Base-by-base conservation (phyloP, 2,888 invertebrate species). In the Brachylomia viminalis region DNA sequence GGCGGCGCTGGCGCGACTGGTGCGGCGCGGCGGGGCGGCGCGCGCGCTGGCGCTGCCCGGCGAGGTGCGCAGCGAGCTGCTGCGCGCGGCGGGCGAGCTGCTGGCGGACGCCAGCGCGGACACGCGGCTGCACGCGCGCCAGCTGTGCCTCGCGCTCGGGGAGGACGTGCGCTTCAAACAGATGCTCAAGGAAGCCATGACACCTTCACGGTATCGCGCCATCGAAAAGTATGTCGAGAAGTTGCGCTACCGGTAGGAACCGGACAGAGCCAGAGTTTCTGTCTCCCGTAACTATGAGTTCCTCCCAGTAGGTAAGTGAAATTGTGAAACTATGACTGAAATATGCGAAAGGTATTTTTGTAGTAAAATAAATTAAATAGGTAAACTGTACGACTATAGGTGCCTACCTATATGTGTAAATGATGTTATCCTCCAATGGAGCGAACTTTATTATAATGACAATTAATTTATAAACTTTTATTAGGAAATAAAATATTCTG, bases 61-160 rank as follows among this genome's bases (percentile, higher is more conserved):
- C 68, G 99, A 99, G 79, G 97, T 98, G 56, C 97, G 98, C 66
- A 98, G 98, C 89, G 97, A 98, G 88, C 96, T 99, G 75, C 96
- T 99, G 73, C 97, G 98, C 49, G 97, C 98, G 0, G 98, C 98
- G 0, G 98, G 99, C 0, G 98, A 98, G 91, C 97, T 99, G 82
- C 95, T 99, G 13, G 98, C 97, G 45, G 99, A 99, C 92, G 98
- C 98, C 33, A 98, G 98, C 92, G 97, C 98, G 45, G 99, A 99
- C 85, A 98, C 99, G 0, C 97, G 99, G 82, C 97, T 97, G 89
- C 97, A 98, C 92, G 98, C 98, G 2, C 98, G 98, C 90, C 97
- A 97, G 73, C 97, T 99, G 85, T 98, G 99, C 89, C 97, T 97
- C 33, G 95, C 97, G 71, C 95, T 99, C 64, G 97, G 98, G 72